Evolutionary conservation across 2,888 invertebrate genomes (phyloP).

Genomic region (Stenolophus ochropezus): DNA sequence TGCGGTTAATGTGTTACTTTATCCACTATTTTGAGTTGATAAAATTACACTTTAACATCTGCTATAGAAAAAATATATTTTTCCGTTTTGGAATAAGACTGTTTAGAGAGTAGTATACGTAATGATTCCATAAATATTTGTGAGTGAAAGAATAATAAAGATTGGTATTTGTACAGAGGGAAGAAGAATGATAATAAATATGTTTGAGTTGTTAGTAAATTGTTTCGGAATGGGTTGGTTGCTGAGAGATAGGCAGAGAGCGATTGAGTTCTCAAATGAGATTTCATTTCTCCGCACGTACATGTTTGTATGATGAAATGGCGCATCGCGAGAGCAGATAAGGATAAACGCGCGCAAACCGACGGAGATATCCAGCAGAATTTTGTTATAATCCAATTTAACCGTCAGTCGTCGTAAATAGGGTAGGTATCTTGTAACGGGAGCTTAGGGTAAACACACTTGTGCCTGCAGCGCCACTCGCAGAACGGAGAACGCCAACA

Average conservation of each 20-base stretch:
- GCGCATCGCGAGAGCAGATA: constrained; percentile 47
- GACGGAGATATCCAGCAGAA: constrained; percentile 53
- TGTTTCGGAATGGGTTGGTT: neutral
- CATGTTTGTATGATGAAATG: constrained; percentile 50
- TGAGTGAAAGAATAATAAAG: neutral
- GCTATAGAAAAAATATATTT: too few relatives aligned
- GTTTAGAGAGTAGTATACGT: too few relatives aligned
- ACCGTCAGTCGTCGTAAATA: constrained; percentile 57
- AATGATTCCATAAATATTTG: neutral
- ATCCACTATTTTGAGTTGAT: too few relatives aligned
- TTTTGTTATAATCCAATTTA: constrained; percentile 60
- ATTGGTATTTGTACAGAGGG: neutral
- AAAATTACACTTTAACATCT: too few relatives aligned
- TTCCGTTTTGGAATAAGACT: too few relatives aligned
- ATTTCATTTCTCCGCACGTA: constrained; percentile 31
- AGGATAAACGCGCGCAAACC: constrained; percentile 48
- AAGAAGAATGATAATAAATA: neutral
- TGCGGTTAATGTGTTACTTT: too few relatives aligned
- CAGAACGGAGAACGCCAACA: constrained; percentile 39
- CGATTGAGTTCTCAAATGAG: constrained; percentile 45
- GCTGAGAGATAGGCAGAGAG: neutral
- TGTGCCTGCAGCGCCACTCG: constrained; percentile 33
- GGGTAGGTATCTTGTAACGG: constrained; percentile 53
- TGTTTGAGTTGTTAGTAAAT: neutral
- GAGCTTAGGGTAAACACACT: constrained; percentile 56